These are phyloP conservation scores for Patiria miniata DNA, from an alignment of 35 echinoderm and acorn worm species.

Conservation along the genomic window DNA sequence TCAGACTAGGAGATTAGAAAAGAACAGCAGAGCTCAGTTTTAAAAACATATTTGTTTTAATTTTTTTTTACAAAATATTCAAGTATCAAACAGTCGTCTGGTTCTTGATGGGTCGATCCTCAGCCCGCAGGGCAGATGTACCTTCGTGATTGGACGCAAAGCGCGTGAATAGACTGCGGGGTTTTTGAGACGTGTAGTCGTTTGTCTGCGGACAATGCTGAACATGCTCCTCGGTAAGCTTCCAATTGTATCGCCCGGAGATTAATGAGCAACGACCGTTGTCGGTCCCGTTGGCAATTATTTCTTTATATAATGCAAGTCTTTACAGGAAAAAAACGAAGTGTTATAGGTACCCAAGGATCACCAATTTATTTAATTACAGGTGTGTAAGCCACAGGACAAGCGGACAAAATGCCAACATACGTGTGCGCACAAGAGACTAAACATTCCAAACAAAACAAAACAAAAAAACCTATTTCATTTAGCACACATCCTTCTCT, in stretches of 20 bases:
- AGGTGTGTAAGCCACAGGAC: neutral
- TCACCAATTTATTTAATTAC: neutral
- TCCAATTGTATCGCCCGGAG: neutral
- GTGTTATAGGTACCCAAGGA: neutral
- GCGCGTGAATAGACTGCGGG: neutral
- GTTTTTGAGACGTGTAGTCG: conserved; percentile 4
- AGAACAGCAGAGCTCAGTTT: no score
- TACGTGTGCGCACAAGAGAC: no score
- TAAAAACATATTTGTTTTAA: no score
- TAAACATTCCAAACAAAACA: no score
- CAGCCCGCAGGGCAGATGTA: neutral
- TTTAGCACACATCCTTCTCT: no score
- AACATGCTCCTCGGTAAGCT: neutral
- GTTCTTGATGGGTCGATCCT: neutral
- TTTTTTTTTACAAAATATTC: no score
- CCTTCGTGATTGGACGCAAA: neutral
- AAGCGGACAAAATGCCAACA: neutral
- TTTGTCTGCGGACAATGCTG: conserved; percentile 10
- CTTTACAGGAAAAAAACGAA: neutral
- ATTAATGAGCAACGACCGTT: neutral
- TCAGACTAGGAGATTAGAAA: no score
- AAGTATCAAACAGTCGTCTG: conserved; percentile 8
- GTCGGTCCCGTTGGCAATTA: neutral
- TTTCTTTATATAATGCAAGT: neutral
- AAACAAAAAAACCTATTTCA: no score